phyloP scores from a whole-genome alignment of 2,888 invertebrate genomes.

The Cremastinae sp. region DNA sequence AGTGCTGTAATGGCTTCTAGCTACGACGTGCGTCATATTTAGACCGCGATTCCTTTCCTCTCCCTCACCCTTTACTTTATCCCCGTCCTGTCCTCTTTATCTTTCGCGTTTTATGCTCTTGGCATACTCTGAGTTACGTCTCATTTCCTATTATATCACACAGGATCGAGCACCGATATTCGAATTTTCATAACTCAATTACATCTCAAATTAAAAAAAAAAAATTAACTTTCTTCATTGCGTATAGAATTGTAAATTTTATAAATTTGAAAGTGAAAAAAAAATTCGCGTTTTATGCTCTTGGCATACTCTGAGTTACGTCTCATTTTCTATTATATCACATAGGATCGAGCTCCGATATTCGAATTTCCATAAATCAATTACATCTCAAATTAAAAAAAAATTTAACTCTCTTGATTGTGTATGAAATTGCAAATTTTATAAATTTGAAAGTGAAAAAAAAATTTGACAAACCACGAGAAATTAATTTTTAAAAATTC shows the following conservation, averaged over 20 bases:
- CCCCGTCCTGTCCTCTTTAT: constrained; percentile 49
- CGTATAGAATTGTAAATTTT: too few species aligned
- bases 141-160: constrained; percentile 31
- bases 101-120: constrained; percentile 32
- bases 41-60: constrained; percentile 30
- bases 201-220: too few species aligned
- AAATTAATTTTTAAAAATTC: too few species aligned
- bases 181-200: too few species aligned
- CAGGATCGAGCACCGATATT: constrained; percentile 6
- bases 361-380: background rate
- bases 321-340: constrained; percentile 33
- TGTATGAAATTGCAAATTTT: too few species aligned
- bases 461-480: too few species aligned
- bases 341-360: constrained; percentile 1
- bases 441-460: too few species aligned
- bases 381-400: too few species aligned
- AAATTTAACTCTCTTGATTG: too few species aligned
- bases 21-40: constrained; percentile 61
- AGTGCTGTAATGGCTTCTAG: constrained; percentile 64
- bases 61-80: constrained; percentile 26
- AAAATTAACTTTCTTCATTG: too few species aligned
- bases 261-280: too few species aligned
- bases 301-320: constrained; percentile 33
- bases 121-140: constrained; percentile 34
- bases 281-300: constrained; percentile 28